Evolutionary conservation across 37 sponge, comb jelly and placozoan genomes (phyloP).

Genomic region (Theonella swinhoei): DNA sequence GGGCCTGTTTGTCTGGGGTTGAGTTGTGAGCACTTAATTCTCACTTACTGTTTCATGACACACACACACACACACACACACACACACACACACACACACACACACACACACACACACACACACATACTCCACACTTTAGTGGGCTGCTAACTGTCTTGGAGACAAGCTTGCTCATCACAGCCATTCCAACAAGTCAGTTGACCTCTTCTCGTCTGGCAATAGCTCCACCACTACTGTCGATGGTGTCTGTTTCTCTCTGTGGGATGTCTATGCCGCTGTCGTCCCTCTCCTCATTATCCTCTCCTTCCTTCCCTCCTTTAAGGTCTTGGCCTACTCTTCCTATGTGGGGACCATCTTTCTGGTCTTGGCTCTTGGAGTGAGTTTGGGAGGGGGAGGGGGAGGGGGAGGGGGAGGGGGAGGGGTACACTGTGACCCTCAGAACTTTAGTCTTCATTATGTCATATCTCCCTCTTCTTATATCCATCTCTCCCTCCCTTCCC

Average conservation of each 20-base stretch:
- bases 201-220: background rate
- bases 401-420: background rate
- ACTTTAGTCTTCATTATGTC: too few species aligned
- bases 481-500: too few species aligned
- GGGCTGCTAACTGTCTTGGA: slow-evolving; percentile 61
- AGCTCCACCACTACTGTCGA: background rate
- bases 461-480: too few species aligned
- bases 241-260: slow-evolving; percentile 37
- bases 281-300: slow-evolving; percentile 78
- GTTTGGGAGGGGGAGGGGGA: background rate
- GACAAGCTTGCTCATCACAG: background rate
- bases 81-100: background rate
- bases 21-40: background rate
- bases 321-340: slow-evolving; percentile 75
- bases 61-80: background rate
- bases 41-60: background rate
- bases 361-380: slow-evolving; percentile 75
- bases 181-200: background rate
- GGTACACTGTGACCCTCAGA: too few species aligned
- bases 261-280: slow-evolving; percentile 71
- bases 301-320: slow-evolving; percentile 88
- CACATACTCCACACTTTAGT: slow-evolving; percentile 29
- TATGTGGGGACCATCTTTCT: slow-evolving; percentile 87
- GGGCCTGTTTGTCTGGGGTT: too few species aligned
- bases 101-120: slow-evolving; percentile 15